A percentile compares a stretch with the other conserved stretches of the same genome.
Conservation (phyloP, 1,140 invertebrate species). For the Penaeus indicus region DNA sequence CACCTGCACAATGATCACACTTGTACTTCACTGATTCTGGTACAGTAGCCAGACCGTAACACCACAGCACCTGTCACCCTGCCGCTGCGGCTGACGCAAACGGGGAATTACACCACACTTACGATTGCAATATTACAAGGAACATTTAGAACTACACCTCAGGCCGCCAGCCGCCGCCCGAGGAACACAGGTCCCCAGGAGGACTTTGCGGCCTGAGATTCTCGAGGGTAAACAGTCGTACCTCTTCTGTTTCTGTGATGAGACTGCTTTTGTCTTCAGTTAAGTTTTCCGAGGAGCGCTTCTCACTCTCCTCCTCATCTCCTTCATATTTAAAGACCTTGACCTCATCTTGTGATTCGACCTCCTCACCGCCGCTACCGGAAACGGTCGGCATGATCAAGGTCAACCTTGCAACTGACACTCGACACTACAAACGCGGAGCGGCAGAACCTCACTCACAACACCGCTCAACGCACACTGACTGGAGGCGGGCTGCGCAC, state of each 20-base stretch:
- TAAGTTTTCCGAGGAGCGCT: constrained; percentile 66
- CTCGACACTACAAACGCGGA: constrained; percentile 62
- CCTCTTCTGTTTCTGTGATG: constrained; percentile 67
- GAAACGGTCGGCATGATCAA: constrained; percentile 67
- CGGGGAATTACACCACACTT: too few relatives aligned
- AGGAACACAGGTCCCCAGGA: not conserved
- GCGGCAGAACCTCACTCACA: constrained; percentile 64
- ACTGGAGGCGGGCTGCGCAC: constrained; percentile 64
- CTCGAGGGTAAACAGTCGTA: constrained; percentile 62
- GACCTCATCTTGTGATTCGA: constrained; percentile 67
- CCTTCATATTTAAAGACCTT: constrained; percentile 67
- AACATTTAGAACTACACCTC: constrained; percentile 26
- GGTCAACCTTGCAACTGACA: constrained; percentile 65
- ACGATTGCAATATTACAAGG: too few relatives aligned
- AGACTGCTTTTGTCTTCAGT: constrained; percentile 67
- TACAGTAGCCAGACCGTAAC: too few relatives aligned
- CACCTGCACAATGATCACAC: too few relatives aligned
- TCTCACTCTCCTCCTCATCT: constrained; percentile 66
- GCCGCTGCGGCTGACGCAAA: too few relatives aligned
- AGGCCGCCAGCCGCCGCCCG: constrained; percentile 7
- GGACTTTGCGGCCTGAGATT: constrained; percentile 44
- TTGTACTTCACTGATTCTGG: too few relatives aligned
- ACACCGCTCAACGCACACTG: constrained; percentile 64
- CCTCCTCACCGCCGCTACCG: constrained; percentile 66
- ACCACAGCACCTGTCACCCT: too few relatives aligned